Conservation (phyloP, 1,140 invertebrate species). For the Zaprionus vittiger region DNA sequence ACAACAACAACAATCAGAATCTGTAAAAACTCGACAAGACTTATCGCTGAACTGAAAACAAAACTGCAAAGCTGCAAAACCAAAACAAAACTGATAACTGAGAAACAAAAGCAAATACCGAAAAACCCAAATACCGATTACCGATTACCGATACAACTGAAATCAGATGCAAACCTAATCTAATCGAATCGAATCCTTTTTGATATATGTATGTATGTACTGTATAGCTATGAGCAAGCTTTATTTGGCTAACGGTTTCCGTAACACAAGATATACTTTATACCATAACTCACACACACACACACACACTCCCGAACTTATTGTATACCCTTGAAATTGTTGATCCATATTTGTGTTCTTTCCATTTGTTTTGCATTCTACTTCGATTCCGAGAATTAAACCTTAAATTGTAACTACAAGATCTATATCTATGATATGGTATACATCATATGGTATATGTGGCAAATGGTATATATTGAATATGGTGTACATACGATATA, state of each 20-base stretch:
- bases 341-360: not conserved
- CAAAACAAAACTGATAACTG: not conserved
- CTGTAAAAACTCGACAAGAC: constrained; percentile 54
- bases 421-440: constrained; percentile 8
- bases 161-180: constrained; percentile 1
- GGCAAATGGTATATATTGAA: no score
- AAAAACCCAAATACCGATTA: not conserved
- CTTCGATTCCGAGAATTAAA: constrained; percentile 6
- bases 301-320: constrained; percentile 19
- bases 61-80: constrained; percentile 4
- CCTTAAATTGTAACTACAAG: constrained; percentile 41
- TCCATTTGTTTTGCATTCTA: constrained; percentile 37
- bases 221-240: constrained; percentile 17
- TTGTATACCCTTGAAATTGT: constrained; percentile 13
- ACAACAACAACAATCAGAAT: constrained; percentile 39
- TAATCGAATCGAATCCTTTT: constrained; percentile 41
- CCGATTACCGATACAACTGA: constrained; percentile 1
- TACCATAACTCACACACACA: constrained; percentile 18
- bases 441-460: no score
- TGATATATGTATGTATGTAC: constrained; percentile 29
- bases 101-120: constrained; percentile 2
- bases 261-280: constrained; percentile 42
- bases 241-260: constrained; percentile 37
- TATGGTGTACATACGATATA: no score
- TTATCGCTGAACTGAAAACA: constrained; percentile 44